These are phyloP conservation scores for Pipra filicauda DNA, from an alignment of 2,113 vertebrate species.

Conservation along the genomic window DNA sequence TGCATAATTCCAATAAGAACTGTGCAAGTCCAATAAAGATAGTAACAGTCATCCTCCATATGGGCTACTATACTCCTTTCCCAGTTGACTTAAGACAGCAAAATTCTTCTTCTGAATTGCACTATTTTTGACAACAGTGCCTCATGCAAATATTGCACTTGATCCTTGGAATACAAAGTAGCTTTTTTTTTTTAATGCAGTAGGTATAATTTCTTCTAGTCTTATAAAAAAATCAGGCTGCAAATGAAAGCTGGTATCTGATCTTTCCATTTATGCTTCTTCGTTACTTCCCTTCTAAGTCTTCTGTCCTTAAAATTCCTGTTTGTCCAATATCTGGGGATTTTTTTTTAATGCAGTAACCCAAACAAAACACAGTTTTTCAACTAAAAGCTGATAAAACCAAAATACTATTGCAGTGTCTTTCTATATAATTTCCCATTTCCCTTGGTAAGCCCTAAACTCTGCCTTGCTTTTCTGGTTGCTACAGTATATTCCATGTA, in stretches of 20 bases:
- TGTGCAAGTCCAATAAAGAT: not conserved
- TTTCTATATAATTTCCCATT: not conserved
- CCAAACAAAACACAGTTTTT: not conserved
- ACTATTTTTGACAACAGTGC: not conserved
- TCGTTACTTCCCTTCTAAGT: not conserved
- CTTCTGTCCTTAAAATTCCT: not conserved
- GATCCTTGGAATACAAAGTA: not conserved
- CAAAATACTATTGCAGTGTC: not conserved
- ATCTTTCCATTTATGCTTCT: not conserved
- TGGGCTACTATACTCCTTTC: not conserved
- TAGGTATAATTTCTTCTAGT: not conserved
- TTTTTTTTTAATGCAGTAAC: not conserved
- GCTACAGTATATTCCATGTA: fast-evolving
- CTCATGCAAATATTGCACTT: not conserved
- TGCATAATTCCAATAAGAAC: not conserved
- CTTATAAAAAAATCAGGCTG: not conserved
- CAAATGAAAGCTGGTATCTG: not conserved
- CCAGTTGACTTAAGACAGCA: not conserved
- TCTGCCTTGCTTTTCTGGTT: not conserved
- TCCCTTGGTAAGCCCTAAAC: not conserved
- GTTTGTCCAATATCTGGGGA: not conserved
- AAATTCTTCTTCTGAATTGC: not conserved
- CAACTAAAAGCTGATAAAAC: not conserved
- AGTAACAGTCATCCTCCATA: not conserved
- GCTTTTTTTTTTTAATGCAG: not conserved